Conservation (phyloP, 2,797 vertebrate genomes). For the Picus viridis region DNA sequence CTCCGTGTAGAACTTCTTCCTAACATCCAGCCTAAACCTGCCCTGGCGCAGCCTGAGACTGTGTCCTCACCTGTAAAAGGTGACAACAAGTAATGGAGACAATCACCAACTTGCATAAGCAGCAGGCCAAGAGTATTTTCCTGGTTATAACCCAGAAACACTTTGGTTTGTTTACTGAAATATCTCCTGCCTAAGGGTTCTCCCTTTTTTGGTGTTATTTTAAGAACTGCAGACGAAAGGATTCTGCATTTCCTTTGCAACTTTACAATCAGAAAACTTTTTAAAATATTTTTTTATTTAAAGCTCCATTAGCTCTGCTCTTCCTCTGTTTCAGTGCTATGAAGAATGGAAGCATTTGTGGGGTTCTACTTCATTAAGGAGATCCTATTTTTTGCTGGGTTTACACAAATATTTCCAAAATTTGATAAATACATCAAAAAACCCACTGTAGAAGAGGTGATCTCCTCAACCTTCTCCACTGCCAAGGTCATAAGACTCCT, state of each 20-base stretch:
- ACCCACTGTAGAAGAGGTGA: background rate
- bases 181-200: background rate
- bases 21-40: no score
- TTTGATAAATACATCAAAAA: background rate
- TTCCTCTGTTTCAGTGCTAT: background rate
- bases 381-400: background rate
- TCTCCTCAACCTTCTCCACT: background rate
- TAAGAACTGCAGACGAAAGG: background rate
- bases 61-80: no score
- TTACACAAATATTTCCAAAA: background rate
- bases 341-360: background rate
- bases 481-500: background rate
- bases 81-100: background rate
- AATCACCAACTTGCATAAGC: background rate
- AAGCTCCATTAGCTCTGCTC: background rate
- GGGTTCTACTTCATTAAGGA: background rate
- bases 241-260: background rate
- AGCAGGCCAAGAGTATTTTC: background rate
- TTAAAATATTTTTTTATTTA: background rate
- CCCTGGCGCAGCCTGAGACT: no score
- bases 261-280: background rate
- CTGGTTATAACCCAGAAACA: background rate
- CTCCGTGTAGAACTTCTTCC: no score
- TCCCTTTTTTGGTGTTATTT: background rate
- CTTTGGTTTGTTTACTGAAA: background rate